phyloP scores from a whole-genome alignment of 2,888 invertebrate genomes.

The Heteromyza rotundicornis region DNA sequence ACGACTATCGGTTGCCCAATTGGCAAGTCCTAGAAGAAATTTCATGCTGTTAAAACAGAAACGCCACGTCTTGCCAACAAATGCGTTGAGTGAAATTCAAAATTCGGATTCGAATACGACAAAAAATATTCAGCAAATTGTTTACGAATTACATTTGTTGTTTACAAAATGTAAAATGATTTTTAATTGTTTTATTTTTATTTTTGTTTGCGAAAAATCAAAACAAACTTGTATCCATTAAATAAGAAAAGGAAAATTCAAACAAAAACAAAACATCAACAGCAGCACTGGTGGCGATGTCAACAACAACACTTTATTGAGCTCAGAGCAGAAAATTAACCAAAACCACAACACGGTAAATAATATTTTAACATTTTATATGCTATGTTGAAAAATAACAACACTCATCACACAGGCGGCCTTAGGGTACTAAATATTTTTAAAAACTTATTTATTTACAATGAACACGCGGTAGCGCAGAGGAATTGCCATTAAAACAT shows the following conservation, averaged over 20 bases:
- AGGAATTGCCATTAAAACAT: too few relatives aligned
- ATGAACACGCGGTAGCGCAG: too few relatives aligned
- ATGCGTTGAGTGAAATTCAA: background rate
- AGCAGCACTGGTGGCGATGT: background rate
- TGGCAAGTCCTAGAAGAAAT: slow-evolving; percentile 59
- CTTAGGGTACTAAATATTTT: too few relatives aligned
- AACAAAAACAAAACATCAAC: background rate
- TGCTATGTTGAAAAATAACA: too few relatives aligned
- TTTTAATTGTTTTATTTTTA: slow-evolving; percentile 10
- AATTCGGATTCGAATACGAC: background rate
- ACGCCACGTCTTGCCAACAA: background rate
- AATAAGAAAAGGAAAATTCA: background rate
- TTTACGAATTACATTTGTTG: too few relatives aligned
- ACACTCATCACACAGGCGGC: too few relatives aligned
- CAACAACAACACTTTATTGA: background rate
- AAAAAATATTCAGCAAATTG: too few relatives aligned
- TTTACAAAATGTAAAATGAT: too few relatives aligned
- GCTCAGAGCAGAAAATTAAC: background rate
- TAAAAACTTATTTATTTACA: background rate
- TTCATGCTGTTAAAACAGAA: slow-evolving; percentile 38
- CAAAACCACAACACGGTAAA: background rate
- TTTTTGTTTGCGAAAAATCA: too few relatives aligned
- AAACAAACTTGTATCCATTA: background rate
- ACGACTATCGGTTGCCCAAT: slow-evolving; percentile 61
- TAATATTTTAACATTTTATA: too few relatives aligned